Evolutionary conservation across 2,888 invertebrate genomes (phyloP), one percentile per base, ranked within the genome.

Genomic region (Opisthograptis luteolata): DNA sequence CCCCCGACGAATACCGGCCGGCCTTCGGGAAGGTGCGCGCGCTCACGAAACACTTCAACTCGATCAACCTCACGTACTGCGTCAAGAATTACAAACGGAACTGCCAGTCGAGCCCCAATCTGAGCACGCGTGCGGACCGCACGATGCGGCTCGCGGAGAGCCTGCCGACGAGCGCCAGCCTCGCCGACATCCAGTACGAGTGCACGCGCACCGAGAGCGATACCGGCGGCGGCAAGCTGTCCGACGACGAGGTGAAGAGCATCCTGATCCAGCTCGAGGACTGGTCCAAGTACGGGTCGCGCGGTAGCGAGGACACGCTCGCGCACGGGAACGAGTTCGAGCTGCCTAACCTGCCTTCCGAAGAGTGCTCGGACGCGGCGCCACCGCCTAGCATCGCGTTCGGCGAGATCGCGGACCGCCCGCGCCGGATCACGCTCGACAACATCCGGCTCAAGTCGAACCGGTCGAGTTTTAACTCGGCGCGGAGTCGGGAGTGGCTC

Each of bases 21-120:
- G 93, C 94, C 0, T 92, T 92, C 48, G 95, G 95, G 0, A 92
- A 94, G 75, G 95, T 95, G 0, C 94, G 93, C 48, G 94, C 93
- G 27, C 82, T 96, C 49, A 91, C 95, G 0, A 93, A 93, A 70
- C 94, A 94, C 75, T 96, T 95, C 60, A 92, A 94, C 62, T 78
- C 85, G 60, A 88, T 91, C 15, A 87, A 90, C 64, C 72, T 91
- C 15, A 82, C 60, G 25, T 89, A 90, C 60, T 81, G 87, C 58
- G 83, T 83, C 5, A 84, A 80, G 66, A 84, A 60, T 55, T 87
- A 87, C 55, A 87, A 86, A 68, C 71, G 88, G 43, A 82, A 85
- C 67, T 91, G 85, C 58, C 84, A 86, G 59, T 90, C 89, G 8
- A 90, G 86, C 60, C 92, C 92, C 0, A 91, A 92, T 58, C 76